phyloP scores from a whole-genome alignment of 2,113 vertebrate genomes.

The Poicephalus meyeri region DNA sequence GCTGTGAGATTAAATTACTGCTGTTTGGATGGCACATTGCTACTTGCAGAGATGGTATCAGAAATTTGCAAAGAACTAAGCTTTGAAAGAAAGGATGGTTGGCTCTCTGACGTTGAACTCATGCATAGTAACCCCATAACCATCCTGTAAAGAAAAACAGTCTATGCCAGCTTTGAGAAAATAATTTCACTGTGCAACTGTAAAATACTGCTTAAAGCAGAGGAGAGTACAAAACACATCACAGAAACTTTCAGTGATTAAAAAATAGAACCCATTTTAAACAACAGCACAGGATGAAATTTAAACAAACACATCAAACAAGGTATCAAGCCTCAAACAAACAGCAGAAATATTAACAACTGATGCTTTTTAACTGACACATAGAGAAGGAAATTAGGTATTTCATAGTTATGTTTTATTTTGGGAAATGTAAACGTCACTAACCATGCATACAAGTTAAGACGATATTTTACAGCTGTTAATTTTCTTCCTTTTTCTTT shows the following conservation, averaged over 20 bases:
- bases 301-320: background rate
- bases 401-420: slow-evolving; percentile 75
- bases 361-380: background rate
- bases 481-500: slow-evolving; percentile 54
- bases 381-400: background rate
- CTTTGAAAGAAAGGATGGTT: background rate
- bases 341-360: background rate
- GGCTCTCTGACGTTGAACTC: background rate
- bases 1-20: background rate
- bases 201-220: background rate
- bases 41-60: background rate
- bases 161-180: background rate
- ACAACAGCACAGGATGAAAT: background rate
- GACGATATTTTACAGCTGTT: slow-evolving; percentile 75
- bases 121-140: background rate
- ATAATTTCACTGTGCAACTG: background rate
- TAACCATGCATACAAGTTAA: slow-evolving; percentile 83
- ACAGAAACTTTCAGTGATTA: background rate
- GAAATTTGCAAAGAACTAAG: background rate
- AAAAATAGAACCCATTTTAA: background rate
- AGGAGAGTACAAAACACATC: background rate
- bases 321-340: background rate
- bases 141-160: background rate
- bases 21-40: background rate
- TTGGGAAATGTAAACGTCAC: slow-evolving; percentile 79